Base-by-base conservation (phyloP, 1,140 invertebrate genomes). In the Eulimnadia texana region DNA sequence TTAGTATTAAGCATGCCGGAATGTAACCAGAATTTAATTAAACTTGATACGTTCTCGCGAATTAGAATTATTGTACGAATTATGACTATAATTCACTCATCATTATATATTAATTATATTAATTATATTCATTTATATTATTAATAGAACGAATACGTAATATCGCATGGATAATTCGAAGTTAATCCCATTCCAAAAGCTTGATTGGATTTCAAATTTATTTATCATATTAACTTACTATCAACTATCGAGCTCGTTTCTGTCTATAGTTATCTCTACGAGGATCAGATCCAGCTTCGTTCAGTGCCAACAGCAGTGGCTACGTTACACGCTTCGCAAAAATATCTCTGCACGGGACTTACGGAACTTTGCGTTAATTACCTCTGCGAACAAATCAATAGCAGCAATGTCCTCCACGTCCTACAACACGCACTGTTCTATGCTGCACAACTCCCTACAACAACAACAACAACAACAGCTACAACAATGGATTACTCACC, bases 311-410 rank as follows among this genome's bases (percentile, higher is more conserved):
- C 81, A 0, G 82, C 83, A 10, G 70, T 84, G 19, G 74, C 75
- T 6, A 81, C 84, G 0, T 74, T 86, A 0, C 79, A 84, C 66
- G 80, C 80, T 1, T 81, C 83, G 3, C 80, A 84, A 66, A 81
- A 84, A 63, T 86, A 84, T 65, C 70, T 83, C 3, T 83, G 83
- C 60, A 75, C 78, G 1, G 79, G 76, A 28, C 72, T 86, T 10
- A 79, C 80, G 16, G 71, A 76, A 52, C 69, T 79, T 11, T 84
- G 83, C 58, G 78, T 82, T 2, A 70, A 75, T 9, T 82, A 80
- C 57, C 72, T 86, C 1, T 77, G 77, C 19, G 65, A 66, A 1
- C 74, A 78, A 61, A 63, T 79, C 0, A 73, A 67, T 2, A 60
- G 71, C 0, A 66, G 67, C 1, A 79, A 75, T n/a, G 78, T 79